Evolutionary conservation across 2,888 invertebrate genomes (phyloP).

Genomic region (Koerneria pararmatus): DNA sequence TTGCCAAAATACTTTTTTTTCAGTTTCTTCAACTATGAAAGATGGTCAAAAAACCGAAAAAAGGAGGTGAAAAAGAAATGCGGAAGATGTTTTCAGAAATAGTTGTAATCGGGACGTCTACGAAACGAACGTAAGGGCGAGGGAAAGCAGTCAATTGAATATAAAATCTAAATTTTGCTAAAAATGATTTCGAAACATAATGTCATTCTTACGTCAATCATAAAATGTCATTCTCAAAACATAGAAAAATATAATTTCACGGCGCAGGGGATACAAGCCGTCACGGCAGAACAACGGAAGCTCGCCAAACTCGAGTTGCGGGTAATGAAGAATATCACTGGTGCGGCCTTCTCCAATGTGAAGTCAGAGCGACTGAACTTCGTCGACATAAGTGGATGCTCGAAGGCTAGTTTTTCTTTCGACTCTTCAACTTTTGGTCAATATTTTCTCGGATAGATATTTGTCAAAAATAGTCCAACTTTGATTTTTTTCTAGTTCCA

Average conservation of each 20-base stretch:
- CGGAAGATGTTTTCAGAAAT: neutral
- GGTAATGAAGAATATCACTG: constrained; percentile 34
- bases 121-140: too few relatives aligned
- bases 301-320: constrained; percentile 45
- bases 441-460: neutral
- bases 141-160: too few relatives aligned
- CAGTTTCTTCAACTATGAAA: too few relatives aligned
- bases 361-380: constrained; percentile 40
- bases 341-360: constrained; percentile 41
- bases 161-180: too few relatives aligned
- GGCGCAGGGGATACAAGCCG: constrained; percentile 39
- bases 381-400: constrained; percentile 56
- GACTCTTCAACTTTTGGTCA: neutral
- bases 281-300: constrained; percentile 42
- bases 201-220: too few relatives aligned
- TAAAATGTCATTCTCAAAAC: too few relatives aligned
- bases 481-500: neutral
- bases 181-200: too few relatives aligned
- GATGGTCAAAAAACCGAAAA: too few relatives aligned
- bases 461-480: neutral
- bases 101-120: neutral
- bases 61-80: too few relatives aligned
- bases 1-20: too few relatives aligned
- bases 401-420: constrained; percentile 29
- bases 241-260: constrained; percentile 3